Evolutionary conservation across 2,113 vertebrate genomes (phyloP), one percentile per base, ranked within the genome.

Genomic region (Mormyrus iriodes): DNA sequence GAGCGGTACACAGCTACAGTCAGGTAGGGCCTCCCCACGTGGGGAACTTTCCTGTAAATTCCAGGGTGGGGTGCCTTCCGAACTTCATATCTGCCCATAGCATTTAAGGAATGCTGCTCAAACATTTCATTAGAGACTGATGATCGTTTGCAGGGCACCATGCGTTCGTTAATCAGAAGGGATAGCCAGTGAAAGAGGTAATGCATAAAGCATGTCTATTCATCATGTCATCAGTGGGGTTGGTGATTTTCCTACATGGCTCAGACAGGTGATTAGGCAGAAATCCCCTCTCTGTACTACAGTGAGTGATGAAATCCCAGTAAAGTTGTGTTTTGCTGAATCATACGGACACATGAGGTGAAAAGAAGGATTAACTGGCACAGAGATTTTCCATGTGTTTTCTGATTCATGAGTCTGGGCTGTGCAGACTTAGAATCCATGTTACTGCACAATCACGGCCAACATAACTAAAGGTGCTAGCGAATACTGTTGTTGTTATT

Each of bases 1-100:
- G 97, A 94, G 95, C 97, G 2, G 95, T 97, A 91, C 98, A 97
- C 96, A 98, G 96, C 96, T 99, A 99, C 96, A 97, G 96, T 94
- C 98, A 99, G 98, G 98, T 99, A 97, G 0, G 97, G 91, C 61
- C 89, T 35, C 79, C 65, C 31, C 52, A 27, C 19, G 12, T 27
- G 27, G 15, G 52, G n/a, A n/a, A 65, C 46, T 73, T 27, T 17
- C 9, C 27, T 10, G n/a, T 15, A 42, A 4, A 31, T 15, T 35
- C 39, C 35, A 7, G 3, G 27, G 15, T 8, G 31, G 69, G 13
- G 35, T 35, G 35, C 9, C 10, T 17, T 76, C 69, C 35, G 4
- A 17, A 17, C 10, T 24, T 65, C 12, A n/a, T 76, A 8, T 27
- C 27, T 2, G n/a, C 35, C 69, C n/a, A 19, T 76, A 13, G 27